These are phyloP conservation scores for Aricia agestis DNA, from an alignment of 1,140 invertebrate genomes.

Conservation along the genomic window DNA sequence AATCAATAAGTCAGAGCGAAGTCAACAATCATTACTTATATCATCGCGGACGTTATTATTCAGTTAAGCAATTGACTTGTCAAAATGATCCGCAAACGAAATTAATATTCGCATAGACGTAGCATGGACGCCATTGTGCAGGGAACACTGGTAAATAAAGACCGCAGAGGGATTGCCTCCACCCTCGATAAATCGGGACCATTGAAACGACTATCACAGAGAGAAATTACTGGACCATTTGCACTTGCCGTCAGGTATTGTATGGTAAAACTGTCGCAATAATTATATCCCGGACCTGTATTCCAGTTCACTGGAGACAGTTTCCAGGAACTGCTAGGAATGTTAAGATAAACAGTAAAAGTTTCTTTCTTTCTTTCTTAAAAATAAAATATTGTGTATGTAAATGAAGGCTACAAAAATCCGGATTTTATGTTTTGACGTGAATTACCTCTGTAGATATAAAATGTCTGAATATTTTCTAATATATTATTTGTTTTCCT, in stretches of 20 bases:
- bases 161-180: slow-evolving; percentile 48
- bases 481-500: not conserved
- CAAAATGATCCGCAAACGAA: slow-evolving; percentile 24
- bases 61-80: slow-evolving; percentile 26
- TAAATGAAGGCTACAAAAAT: no score
- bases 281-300: slow-evolving; percentile 3
- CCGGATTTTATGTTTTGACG: no score
- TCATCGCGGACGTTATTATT: slow-evolving; percentile 23
- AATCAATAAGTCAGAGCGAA: not conserved
- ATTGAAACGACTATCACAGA: slow-evolving; percentile 67
- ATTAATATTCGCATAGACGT: slow-evolving; percentile 38
- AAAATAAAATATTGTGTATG: no score
- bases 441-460: no score
- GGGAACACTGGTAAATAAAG: slow-evolving; percentile 52
- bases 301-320: not conserved
- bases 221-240: slow-evolving; percentile 55
- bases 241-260: slow-evolving; percentile 28
- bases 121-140: slow-evolving; percentile 41
- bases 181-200: slow-evolving; percentile 53
- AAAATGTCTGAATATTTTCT: not conserved
- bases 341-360: no score
- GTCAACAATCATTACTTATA: slow-evolving; percentile 7
- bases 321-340: not conserved
- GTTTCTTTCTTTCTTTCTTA: no score
- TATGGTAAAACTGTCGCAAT: slow-evolving; percentile 12